Evolutionary conservation across 2,888 invertebrate species (phyloP), one percentile per base, ranked within the genome.

Genomic region (Dynastes grantii): DNA sequence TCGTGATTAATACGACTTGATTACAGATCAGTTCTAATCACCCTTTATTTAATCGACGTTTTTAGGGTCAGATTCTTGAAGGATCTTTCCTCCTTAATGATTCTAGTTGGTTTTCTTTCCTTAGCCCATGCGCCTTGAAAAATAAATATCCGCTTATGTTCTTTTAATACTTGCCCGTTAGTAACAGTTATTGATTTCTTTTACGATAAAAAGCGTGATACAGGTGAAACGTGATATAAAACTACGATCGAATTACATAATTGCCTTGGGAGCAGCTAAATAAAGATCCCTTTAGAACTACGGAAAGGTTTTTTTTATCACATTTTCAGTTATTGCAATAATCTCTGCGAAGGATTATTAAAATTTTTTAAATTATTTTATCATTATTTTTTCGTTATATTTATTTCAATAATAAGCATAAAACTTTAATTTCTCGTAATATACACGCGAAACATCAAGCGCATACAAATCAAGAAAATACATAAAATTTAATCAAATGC

Each of bases 1-100:
- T 45, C 40, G 58, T 73, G 73, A 73, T 73, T 73, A 73, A 73
- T 73, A 73, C 73, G 73, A 73, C 61, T 73, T 73, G 73, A 73
- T 73, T 61, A 61, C 73, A 73, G 73, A 73, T 73, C 61, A 73
- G 73, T 40, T 45, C 73, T 73, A 73, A 73, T 73, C 73, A 73
- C 73, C 61, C 73, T 73, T 73, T 73, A 73, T 61, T 73, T 73
- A 73, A 73, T 73, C 73, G 73, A 61, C 73, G 73, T 73, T 73
- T 73, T 61, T 73, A 40, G 61, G 40, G 16, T 16, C 16, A 61
- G 73, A 11, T 73, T 73, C 40, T 73, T 22, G 27, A 32, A 58
- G 61, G 11, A n/a, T 40, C 40, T 65, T n/a, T 49, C 49, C 49
- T 68, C 68, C 45, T 73, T 73, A 73, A 73, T 37, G 73, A 61